These are phyloP conservation scores for Heliconius himera DNA, from an alignment of 1,140 invertebrate species.

Conservation along the genomic window DNA sequence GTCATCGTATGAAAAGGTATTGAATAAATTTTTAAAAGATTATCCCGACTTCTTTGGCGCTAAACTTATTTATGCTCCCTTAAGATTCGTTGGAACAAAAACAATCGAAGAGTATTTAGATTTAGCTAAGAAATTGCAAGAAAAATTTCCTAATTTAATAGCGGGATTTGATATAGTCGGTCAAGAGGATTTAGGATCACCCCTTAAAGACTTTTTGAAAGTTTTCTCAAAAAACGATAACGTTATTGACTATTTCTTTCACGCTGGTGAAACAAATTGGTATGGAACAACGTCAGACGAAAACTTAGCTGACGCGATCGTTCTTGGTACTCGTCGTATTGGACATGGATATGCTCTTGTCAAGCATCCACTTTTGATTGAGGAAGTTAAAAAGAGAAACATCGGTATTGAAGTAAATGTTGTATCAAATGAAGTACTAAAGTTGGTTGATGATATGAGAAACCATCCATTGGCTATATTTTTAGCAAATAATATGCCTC, in stretches of 20 bases:
- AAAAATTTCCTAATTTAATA: slow-evolving; percentile 82
- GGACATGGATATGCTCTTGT: slow-evolving; percentile 85
- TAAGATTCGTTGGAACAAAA: slow-evolving; percentile 63
- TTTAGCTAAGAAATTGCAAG: slow-evolving; percentile 58
- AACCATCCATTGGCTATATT: slow-evolving; percentile 90
- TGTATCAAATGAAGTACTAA: slow-evolving; percentile 90
- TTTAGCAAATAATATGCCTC: slow-evolving; percentile 84
- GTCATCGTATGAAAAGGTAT: slow-evolving; percentile 82
- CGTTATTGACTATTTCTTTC: slow-evolving; percentile 88
- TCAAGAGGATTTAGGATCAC: slow-evolving; percentile 86
- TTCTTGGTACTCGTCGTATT: slow-evolving; percentile 88
- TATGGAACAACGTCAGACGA: slow-evolving; percentile 84
- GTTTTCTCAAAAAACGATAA: slow-evolving; percentile 79
- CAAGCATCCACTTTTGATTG: slow-evolving; percentile 88
- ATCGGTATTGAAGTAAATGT: slow-evolving; percentile 93
- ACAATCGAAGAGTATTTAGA: slow-evolving; percentile 79
- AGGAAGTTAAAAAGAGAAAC: slow-evolving; percentile 83
- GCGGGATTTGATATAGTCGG: slow-evolving; percentile 90
- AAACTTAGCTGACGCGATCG: slow-evolving; percentile 90
- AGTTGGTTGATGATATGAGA: slow-evolving; percentile 87
- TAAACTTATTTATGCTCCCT: slow-evolving; percentile 87
- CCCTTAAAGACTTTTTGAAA: slow-evolving; percentile 84
- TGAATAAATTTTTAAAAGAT: slow-evolving; percentile 82
- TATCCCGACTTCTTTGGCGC: slow-evolving; percentile 87
- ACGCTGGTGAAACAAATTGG: slow-evolving; percentile 92